Evolutionary conservation across 2,888 invertebrate genomes (phyloP), one percentile per base, ranked within the genome.

Genomic region (Cecidostiba fungosa): DNA sequence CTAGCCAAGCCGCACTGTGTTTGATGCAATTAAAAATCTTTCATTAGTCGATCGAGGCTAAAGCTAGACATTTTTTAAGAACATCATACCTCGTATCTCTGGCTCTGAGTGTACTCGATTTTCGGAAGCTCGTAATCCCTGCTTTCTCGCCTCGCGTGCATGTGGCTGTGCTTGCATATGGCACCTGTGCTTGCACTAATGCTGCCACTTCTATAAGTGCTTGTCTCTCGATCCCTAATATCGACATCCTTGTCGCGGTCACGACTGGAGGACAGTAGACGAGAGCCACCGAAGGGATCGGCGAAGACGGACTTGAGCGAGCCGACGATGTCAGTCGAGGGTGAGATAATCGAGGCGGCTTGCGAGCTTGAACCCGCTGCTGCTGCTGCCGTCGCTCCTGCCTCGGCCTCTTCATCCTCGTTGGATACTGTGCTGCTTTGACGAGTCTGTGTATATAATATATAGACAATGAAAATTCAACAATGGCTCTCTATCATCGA

Each of bases 381-480:
- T 12, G 77, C 32, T 10, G 54, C 77, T 8, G 32, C 39, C 82
- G 89, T 87, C 74, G 84, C 89, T 84, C 87, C 89, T 85, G 87
- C 90, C 77, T 89, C 90, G 84, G 89, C 90, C 81, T 89, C 90
- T 77, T 89, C 89, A 85, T 88, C 89, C 87, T 90, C 90, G 85
- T 90, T 92, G 78, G 90, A 89, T 78, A 88, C 88, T 86, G 91
- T 91, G 90, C 91, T 91, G 89, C 91, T 91, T 89, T 92, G 90
- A 77, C 93, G 92, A 85, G 93, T 93, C 93, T 93, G 90, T 5
- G 70, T 79, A 87, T 47, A 54, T 43, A 12, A 59, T 23, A 59
- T 4, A n/a, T 0, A 5, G 54, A 19, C 0, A 4, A 6, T 59
- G 54, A 59, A n/a, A 23, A 59, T 59, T 59, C n/a, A 59, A 59